Base-by-base conservation (phyloP, 2,113 vertebrate genomes). In the Actenoides lindsayi region DNA sequence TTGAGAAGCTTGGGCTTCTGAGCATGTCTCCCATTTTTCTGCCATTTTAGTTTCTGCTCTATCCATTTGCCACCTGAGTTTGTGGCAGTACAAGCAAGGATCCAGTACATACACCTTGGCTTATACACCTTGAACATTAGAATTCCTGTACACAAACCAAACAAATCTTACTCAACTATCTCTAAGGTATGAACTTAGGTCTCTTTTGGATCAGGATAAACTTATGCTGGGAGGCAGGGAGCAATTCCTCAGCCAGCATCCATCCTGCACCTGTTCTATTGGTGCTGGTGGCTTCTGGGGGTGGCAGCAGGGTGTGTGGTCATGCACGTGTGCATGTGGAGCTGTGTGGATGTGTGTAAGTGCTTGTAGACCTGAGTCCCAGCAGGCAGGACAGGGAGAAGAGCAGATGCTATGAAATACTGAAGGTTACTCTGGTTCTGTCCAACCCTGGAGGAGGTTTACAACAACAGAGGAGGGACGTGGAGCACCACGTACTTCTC, bases 321-420 rank as follows among this genome's bases (percentile, higher is more conserved):
- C 4, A 6, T 25, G n/a, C 10, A 11, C 0, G 4, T 37, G 33
- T 46, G 24, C 4, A 0, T 11, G 5, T 53, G 78, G 19, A 6
- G 56, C 19, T 56, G 48, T 37, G 37, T 44, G 37, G 13, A 4
- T 53, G 19, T 17, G 16, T 69, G 18, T 62, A 27, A 35, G 42
- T 87, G 62, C 19, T 8, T 0, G 2, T 4, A 46, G 73, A 77
- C 12, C 64, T 59, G 54, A 86, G 59, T 39, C 11, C 16, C 13
- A 8, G 5, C 10, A 44, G 73, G 35, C 14, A 68, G 65, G 27
- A 35, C 23, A 51, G 31, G 39, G 46, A 76, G 48, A 91, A 20
- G 23, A 87, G 24, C 39, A 65, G 65, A n/a, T 3, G 7, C 41
- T 42, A 21, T 28, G 13, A 63, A 53, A 73, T 0, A 7, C 7